Evolutionary conservation across 2,113 vertebrate species (phyloP).

Genomic region (Gobius niger): DNA sequence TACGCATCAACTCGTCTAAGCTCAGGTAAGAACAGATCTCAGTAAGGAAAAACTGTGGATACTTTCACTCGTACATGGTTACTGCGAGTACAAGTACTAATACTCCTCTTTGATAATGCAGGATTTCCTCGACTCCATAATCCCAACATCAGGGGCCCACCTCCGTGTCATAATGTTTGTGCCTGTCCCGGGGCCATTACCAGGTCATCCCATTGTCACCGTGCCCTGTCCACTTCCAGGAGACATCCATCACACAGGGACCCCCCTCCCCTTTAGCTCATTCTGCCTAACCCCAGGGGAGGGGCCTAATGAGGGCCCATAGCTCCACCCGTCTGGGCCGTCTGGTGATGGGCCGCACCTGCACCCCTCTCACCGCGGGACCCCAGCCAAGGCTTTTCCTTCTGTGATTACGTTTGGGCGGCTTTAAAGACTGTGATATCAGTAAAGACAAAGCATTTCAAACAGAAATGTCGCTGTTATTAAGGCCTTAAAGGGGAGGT

Average conservation of each 20-base stretch:
- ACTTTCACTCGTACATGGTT: no score
- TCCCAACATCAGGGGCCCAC: conserved; percentile 32
- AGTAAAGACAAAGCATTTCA: neutral
- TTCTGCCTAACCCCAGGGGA: conserved; percentile 55
- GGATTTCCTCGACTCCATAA: conserved; percentile 26
- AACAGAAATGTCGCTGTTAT: no score
- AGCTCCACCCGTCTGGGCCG: conserved; percentile 71
- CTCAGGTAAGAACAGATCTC: no score
- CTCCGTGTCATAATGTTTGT: conserved; percentile 26
- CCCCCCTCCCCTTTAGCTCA: conserved; percentile 14
- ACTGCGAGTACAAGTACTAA: no score
- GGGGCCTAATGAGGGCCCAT: conserved; percentile 75
- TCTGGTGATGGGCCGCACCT: conserved; percentile 75
- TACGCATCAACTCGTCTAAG: no score
- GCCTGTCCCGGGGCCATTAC: conserved; percentile 73
- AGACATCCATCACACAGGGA: conserved; percentile 79
- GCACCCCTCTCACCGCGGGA: conserved; percentile 45
- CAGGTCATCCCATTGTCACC: conserved; percentile 70
- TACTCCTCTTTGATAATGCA: conserved; percentile 3
- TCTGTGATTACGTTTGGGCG: neutral
- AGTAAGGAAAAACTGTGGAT: no score
- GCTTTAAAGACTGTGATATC: neutral
- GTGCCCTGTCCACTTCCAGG: conserved; percentile 77
- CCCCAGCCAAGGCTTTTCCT: neutral
- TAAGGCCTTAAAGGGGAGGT: no score